Base-by-base conservation (phyloP, 2,113 vertebrate genomes). In the Callithrix jacchus region DNA sequence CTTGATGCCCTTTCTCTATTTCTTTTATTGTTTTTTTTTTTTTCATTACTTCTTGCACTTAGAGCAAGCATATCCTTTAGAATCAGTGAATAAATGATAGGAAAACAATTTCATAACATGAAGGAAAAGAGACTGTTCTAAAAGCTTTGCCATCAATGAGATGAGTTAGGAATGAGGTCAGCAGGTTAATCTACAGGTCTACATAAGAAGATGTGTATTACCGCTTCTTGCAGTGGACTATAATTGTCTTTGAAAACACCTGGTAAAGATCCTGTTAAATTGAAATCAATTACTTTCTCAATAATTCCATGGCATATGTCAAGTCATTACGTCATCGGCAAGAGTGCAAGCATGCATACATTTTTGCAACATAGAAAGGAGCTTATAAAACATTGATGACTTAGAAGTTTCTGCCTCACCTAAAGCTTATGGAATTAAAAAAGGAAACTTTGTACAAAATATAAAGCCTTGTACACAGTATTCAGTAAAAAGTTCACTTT, bases 231-330 rank as follows among this genome's bases (percentile, higher is more conserved):
- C 98, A 98, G 98, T 98, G 98, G 97, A 97, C 98, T 98, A 93
- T 99, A 99, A 99, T 99, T 99, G 98, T 99, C 98, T 99, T 98
- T 99, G 98, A 99, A 99, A 99, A 99, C 98, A 99, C 98, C 99
- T 99, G 98, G 98, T 99, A 98, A 98, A 98, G 98, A 98, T 98
- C 98, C 98, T 98, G 98, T 98, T 98, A 98, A 98, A 98, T 98
- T 99, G 98, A 98, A 99, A 99, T 99, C 99, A 99, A 99, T 99
- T 99, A 99, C 98, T 98, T 99, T 98, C 98, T 98, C 96, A 96
- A 96, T 98, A 88, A 97, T 89, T 93, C 71, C 70, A 87, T 96
- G 90, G 37, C 95, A 92, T 95, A 96, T 97, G 90, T 97, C 74
- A 96, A 96, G 86, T 96, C 42, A 82, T 97, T 97, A 96, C 83